These are phyloP conservation scores for Turdus rufiventris DNA, from an alignment of 2,113 vertebrate species.

Conservation along the genomic window DNA sequence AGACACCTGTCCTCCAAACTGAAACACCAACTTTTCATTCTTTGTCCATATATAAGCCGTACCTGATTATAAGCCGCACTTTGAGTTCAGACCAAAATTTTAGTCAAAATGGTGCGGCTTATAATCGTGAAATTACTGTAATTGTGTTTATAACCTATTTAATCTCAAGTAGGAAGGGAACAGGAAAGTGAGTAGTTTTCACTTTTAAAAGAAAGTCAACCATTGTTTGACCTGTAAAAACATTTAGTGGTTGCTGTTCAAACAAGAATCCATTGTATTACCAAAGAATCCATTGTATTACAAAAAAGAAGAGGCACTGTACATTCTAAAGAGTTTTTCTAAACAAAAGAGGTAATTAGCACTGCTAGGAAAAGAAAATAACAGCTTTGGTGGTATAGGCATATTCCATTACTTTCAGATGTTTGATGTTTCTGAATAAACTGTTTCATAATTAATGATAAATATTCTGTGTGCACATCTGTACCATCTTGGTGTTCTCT, in stretches of 20 bases:
- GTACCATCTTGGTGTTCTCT: not conserved
- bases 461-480: not conserved
- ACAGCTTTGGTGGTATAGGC: not conserved
- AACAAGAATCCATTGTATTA: not conserved
- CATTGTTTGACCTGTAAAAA: not conserved
- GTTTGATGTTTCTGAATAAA: not conserved
- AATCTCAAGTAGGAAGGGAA: no score
- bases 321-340: not conserved
- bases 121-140: no score
- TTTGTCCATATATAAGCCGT: no score
- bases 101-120: no score
- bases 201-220: not conserved
- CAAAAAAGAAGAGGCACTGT: not conserved
- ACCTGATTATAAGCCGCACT: no score
- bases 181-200: not conserved
- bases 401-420: not conserved
- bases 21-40: no score
- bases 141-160: no score
- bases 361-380: not conserved
- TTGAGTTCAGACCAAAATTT: no score
- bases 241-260: not conserved
- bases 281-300: not conserved
- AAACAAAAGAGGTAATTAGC: not conserved
- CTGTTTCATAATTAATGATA: not conserved
- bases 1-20: no score